phyloP scores from a whole-genome alignment of 2,113 vertebrate genomes.

The Laticauda colubrina region DNA sequence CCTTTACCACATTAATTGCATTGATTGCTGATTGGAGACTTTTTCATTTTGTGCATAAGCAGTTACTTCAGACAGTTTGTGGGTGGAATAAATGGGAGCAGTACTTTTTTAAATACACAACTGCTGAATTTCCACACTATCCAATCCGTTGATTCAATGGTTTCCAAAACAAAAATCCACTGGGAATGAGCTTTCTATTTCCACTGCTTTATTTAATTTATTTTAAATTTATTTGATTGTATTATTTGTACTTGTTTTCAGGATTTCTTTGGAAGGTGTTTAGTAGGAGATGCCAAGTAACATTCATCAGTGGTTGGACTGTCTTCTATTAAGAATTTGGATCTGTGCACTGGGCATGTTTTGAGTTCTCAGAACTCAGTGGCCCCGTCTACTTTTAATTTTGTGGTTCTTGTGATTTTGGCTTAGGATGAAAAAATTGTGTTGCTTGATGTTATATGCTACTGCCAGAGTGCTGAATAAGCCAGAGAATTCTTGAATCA shows the following conservation, averaged over 20 bases:
- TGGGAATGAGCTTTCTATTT: not conserved
- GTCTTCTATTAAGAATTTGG: not conserved
- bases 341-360: not conserved
- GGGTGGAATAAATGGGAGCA: not conserved
- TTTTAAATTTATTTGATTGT: not conserved
- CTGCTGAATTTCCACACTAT: not conserved
- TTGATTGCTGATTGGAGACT: fast-evolving
- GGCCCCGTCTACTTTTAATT: not conserved
- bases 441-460: too few relatives aligned
- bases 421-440: not conserved
- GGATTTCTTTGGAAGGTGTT: not conserved
- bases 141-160: not conserved
- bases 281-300: not conserved
- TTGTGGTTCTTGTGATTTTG: not conserved
- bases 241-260: not conserved
- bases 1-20: fast-evolving
- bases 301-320: not conserved
- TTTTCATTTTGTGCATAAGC: fast-evolving
- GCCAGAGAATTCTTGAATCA: not conserved
- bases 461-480: not conserved
- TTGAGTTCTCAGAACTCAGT: not conserved
- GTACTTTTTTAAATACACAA: not conserved
- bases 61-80: not conserved
- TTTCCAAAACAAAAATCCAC: not conserved
- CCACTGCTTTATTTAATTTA: not conserved